Conservation (phyloP, 2,888 invertebrate species). For the Brassicogethes aeneus region DNA sequence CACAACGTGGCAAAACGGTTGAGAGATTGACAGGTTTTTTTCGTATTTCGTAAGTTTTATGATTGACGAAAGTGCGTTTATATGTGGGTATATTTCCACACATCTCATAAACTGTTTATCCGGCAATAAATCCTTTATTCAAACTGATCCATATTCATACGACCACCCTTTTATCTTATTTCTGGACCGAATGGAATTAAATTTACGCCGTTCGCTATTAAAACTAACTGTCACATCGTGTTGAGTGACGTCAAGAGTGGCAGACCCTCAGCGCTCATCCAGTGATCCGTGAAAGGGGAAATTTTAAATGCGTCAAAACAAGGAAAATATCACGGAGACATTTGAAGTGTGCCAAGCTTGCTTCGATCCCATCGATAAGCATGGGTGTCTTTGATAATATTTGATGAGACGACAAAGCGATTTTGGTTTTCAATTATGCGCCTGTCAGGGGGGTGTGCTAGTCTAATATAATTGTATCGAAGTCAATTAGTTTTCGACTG, state of each 20-base stretch:
- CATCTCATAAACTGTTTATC: too few species aligned
- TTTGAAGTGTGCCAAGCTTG: conserved; percentile 9
- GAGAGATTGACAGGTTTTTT: too few species aligned
- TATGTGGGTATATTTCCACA: too few species aligned
- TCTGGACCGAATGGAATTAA: too few species aligned
- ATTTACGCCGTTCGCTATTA: not conserved
- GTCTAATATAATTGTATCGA: not conserved
- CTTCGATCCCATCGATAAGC: not conserved
- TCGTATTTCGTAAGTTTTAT: too few species aligned
- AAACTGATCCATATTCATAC: too few species aligned
- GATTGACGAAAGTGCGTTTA: too few species aligned
- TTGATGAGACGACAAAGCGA: not conserved
- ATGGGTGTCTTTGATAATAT: not conserved
- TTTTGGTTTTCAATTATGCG: too few species aligned
- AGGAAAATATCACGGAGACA: conserved; percentile 21
- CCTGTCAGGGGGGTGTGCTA: not conserved
- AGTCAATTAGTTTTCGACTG: not conserved
- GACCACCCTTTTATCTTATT: too few species aligned
- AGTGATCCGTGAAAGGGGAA: conserved; percentile 23
- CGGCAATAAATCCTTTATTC: too few species aligned
- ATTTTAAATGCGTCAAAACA: conserved; percentile 23
- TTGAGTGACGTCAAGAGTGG: conserved; percentile 7
- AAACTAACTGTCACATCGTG: conserved; percentile 4
- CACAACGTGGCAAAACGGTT: too few species aligned
- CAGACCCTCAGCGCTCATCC: conserved; percentile 10